Conservation (phyloP, 2,113 vertebrate genomes). For the Hepsetus odoe region DNA sequence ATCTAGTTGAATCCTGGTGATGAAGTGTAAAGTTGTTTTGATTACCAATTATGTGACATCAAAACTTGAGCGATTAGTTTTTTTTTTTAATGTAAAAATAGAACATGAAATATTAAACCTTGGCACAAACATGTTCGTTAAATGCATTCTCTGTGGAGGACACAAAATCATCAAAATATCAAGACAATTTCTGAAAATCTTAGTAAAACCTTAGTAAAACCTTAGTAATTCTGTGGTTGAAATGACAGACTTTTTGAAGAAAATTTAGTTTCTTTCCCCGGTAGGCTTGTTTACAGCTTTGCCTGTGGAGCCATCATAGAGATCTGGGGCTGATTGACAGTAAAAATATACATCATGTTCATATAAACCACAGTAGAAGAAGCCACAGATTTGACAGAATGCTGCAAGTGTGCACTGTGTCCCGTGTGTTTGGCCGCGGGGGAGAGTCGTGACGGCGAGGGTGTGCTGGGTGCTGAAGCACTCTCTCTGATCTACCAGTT, state of each 20-base stretch:
- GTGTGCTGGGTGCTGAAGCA: constrained; percentile 17
- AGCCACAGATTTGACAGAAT: neutral
- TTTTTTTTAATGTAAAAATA: too few relatives aligned
- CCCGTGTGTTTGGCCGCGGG: constrained; percentile 2
- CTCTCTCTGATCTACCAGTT: neutral
- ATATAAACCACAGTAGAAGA: neutral
- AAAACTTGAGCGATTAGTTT: too few relatives aligned
- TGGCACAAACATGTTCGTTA: too few relatives aligned
- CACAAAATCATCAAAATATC: too few relatives aligned
- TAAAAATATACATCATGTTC: neutral
- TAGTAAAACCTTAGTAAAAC: too few relatives aligned
- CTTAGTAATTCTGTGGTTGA: neutral
- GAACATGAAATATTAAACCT: too few relatives aligned
- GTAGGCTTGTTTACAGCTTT: neutral
- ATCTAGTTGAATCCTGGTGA: too few relatives aligned
- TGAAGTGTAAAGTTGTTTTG: too few relatives aligned
- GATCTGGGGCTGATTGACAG: neutral
- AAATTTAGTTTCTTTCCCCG: neutral
- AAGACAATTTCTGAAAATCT: too few relatives aligned
- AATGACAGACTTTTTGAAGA: neutral
- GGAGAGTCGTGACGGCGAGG: constrained; percentile 40
- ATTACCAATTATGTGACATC: too few relatives aligned
- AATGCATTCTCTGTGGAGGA: too few relatives aligned
- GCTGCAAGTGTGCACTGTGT: neutral
- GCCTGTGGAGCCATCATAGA: neutral